Conservation (phyloP, 2,888 invertebrate genomes). For the Macroteleia sp. region DNA sequence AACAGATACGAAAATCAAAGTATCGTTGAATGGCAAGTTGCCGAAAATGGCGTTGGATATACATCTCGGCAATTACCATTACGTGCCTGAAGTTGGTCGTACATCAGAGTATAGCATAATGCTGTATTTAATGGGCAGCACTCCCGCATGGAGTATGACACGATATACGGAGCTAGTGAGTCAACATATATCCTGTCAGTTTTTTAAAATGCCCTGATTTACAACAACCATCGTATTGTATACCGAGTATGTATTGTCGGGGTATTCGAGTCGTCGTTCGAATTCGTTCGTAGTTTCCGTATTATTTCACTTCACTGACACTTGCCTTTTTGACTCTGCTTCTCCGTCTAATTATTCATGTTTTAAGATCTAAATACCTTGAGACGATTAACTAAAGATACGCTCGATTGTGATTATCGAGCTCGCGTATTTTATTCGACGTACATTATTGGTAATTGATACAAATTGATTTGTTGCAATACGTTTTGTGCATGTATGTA, state of each 20-base stretch:
- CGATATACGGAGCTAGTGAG: conserved; percentile 79
- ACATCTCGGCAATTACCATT: conserved; percentile 80
- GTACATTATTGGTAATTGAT: too few species aligned
- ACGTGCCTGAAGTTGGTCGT: conserved; percentile 74
- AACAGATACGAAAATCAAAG: conserved; percentile 18
- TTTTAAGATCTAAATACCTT: background rate
- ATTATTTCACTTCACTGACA: conserved; percentile 44
- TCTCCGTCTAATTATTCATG: conserved; percentile 39
- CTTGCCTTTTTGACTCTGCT: conserved; percentile 50
- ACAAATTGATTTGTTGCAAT: too few species aligned
- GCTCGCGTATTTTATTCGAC: too few species aligned
- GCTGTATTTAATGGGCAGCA: conserved; percentile 81
- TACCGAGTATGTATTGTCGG: conserved; percentile 78
- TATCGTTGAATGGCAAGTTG: conserved; percentile 74
- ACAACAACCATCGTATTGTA: conserved; percentile 80
- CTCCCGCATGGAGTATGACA: conserved; percentile 75
- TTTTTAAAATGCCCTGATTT: conserved; percentile 82
- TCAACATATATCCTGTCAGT: conserved; percentile 81
- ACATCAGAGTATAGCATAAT: conserved; percentile 78
- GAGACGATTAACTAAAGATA: background rate
- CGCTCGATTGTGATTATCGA: too few species aligned
- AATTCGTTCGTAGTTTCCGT: conserved; percentile 37
- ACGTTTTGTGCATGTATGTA: too few species aligned
- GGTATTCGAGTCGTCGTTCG: conserved; percentile 53
- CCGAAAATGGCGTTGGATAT: conserved; percentile 78